Evolutionary conservation across 2,888 invertebrate species (phyloP), one percentile per base, ranked within the genome.

Genomic region (Tridacna gigas): DNA sequence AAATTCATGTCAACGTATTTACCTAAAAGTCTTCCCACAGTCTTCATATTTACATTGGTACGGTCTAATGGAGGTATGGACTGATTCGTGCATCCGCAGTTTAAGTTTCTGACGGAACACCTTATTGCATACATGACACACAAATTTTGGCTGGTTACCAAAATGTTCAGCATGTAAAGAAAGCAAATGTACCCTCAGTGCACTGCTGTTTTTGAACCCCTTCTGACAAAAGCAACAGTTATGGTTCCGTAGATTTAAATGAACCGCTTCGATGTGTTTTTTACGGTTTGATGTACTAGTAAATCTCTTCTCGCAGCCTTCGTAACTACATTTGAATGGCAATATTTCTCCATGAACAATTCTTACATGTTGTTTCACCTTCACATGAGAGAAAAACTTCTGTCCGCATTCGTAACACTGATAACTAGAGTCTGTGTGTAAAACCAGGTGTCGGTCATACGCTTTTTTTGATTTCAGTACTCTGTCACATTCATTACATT

Each of bases 11-110:
- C n/a, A n/a, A 37, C 2, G 7, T 37, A 37, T 73, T 47, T 56
- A 83, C 84, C 84, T 84, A 28, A 84, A 84, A 22, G 37, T 37
- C 65, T 78, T 78, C 47, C 51, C 80, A 75, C 84, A 84, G 18
- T 63, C 78, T 20, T 84, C 79, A 78, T 74, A 69, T n/a, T 47
- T 61, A 45, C 84, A 84, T 15, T 63, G n/a, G 37, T 47, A 80
- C 2, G 60, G 67, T 61, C 73, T 78, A 18, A 37, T 26, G 37
- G 74, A 51, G 5, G 48, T 69, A 79, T 84, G 84, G n/a, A 84
- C 22, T n/a, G 28, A 51, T 28, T 69, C 73, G 71, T 84, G 84
- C 37, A 75, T 60, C 45, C 63, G 51, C 11, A 78, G 51, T 37
- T 79, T 48, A 12, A 28, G 7, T 22, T 71, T 80, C 20, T 74